Evolutionary conservation across 2,888 invertebrate species (phyloP).

Genomic region (Ganaspis brasiliensis): DNA sequence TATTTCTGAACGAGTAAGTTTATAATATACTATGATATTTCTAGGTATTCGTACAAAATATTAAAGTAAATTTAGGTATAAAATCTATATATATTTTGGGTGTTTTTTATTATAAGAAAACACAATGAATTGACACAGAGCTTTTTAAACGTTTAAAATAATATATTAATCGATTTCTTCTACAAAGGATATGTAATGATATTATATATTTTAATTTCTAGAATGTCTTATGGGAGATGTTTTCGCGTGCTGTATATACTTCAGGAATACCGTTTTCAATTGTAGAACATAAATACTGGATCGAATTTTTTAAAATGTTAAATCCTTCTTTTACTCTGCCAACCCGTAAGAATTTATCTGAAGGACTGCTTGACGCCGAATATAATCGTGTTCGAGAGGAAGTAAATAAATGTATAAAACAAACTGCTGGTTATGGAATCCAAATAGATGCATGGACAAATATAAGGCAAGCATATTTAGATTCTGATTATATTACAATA

Average conservation of each 20-base stretch:
- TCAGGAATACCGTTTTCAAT: too few species aligned
- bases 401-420: background rate
- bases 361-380: background rate
- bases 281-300: background rate
- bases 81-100: background rate
- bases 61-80: background rate
- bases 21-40: too few species aligned
- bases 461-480: too few species aligned
- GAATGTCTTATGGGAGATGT: background rate
- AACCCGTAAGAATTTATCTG: background rate
- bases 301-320: background rate
- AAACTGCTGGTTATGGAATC: background rate
- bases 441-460: background rate
- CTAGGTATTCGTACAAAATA: background rate
- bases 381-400: background rate
- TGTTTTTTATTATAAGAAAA: background rate
- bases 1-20: too few species aligned
- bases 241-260: background rate
- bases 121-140: background rate
- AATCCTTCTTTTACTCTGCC: constrained; percentile 1
- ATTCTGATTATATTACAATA: too few species aligned
- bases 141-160: background rate
- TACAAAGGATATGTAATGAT: too few species aligned
- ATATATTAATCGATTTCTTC: background rate
- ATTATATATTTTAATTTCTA: background rate